phyloP scores from a whole-genome alignment of 2,113 vertebrate genomes.

The Cephalopterus ornatus region DNA sequence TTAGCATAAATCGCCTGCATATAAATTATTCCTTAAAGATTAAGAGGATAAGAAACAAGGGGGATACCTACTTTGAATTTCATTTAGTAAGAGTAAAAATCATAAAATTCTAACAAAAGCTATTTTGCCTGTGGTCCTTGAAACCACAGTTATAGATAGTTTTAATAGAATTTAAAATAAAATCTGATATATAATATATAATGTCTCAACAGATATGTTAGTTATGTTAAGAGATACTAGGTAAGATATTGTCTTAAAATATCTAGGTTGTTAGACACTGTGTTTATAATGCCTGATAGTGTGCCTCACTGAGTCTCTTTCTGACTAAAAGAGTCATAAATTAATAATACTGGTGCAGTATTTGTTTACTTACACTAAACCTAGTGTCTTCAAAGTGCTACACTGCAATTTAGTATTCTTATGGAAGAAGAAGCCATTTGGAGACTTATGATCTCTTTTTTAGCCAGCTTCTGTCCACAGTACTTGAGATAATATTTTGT shows the following conservation, averaged over 20 bases:
- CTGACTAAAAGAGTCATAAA: background rate
- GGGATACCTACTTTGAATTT: background rate
- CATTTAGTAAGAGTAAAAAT: background rate
- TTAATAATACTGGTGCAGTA: background rate
- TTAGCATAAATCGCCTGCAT: background rate
- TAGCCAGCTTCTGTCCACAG: background rate
- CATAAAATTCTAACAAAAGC: background rate
- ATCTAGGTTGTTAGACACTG: background rate
- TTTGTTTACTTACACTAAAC: background rate
- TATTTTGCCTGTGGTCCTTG: background rate
- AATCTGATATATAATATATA: background rate
- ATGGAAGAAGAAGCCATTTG: background rate
- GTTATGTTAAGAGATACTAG: background rate
- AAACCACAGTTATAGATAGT: background rate
- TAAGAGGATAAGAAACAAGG: background rate
- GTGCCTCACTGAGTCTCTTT: background rate
- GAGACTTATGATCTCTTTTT: background rate
- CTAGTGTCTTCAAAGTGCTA: background rate
- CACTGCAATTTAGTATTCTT: background rate
- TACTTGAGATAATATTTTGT: background rate
- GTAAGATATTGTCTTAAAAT: background rate
- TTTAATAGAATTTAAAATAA: background rate
- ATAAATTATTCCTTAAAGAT: background rate
- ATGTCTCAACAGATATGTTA: background rate
- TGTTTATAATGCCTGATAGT: background rate